These are phyloP conservation scores for Heliconius hermathena DNA, from an alignment of 1,140 invertebrate genomes.

Conservation along the genomic window DNA sequence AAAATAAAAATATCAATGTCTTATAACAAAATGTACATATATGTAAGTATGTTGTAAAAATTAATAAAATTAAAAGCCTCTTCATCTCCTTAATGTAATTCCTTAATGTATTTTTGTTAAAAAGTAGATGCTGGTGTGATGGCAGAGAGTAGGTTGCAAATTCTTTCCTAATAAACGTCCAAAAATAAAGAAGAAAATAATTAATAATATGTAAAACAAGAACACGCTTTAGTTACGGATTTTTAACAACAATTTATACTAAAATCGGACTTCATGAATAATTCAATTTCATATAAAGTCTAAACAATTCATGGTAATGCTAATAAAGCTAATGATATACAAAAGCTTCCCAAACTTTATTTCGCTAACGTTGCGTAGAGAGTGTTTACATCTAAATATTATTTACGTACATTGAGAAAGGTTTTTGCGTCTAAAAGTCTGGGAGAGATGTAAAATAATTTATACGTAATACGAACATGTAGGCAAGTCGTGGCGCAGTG, in stretches of 20 bases:
- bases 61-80: no score
- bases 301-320: conserved; percentile 14
- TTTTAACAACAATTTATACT: neutral
- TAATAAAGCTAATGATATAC: conserved; percentile 26
- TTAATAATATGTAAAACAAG: neutral
- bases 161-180: neutral
- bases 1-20: no score
- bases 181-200: neutral
- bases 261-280: conserved; percentile 28
- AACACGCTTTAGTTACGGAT: neutral
- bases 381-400: neutral
- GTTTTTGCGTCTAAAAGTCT: neutral
- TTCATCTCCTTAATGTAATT: no score
- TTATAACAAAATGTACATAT: no score
- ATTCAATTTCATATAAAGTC: conserved; percentile 29
- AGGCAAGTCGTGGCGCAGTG: no score
- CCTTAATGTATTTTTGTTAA: no score
- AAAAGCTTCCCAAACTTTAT: conserved; percentile 19
- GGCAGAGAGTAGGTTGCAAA: no score
- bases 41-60: no score
- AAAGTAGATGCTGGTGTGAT: no score
- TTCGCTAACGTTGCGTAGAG: neutral
- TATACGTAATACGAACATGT: neutral
- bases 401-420: neutral
- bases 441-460: neutral